A percentile compares a stretch with the other conserved stretches of the same genome.
Conservation (phyloP, 2,888 invertebrate genomes). For the Neoascia interrupta region DNA sequence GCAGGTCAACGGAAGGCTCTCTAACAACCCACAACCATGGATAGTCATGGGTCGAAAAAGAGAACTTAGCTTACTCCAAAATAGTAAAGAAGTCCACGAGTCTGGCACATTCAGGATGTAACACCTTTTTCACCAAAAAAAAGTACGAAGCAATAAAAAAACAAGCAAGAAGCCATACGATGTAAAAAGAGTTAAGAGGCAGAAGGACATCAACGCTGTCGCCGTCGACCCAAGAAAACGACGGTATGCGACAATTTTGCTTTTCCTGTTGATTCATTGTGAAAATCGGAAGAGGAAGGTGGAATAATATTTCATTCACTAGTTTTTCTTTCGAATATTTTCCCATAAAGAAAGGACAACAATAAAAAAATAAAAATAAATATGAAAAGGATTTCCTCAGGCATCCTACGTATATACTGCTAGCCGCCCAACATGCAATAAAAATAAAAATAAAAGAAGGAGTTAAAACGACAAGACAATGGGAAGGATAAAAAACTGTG, state of each 20-base stretch:
- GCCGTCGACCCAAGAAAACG: too few relatives aligned
- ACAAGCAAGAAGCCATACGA: conserved; percentile 6
- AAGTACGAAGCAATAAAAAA: conserved; percentile 44
- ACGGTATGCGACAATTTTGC: conserved; percentile 54
- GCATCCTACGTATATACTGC: conserved; percentile 18
- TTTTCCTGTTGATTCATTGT: conserved; percentile 65
- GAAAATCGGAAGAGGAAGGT: conserved; percentile 59
- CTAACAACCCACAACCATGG: conserved; percentile 2
- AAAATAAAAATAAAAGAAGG: conserved; percentile 3
- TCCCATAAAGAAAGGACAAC: conserved; percentile 39
- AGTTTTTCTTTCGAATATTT: conserved; percentile 21
- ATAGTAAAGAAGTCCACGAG: conserved; percentile 28
- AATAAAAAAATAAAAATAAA: conserved; percentile 44
- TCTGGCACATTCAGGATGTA: conserved; percentile 56
- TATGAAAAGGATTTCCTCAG: conserved; percentile 47
- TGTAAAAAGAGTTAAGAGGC: neutral
- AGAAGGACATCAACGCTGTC: conserved; percentile 8
- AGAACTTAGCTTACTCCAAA: conserved; percentile 2
- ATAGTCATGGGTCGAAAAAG: conserved; percentile 12
- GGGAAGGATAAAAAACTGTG: neutral
- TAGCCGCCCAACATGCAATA: too few relatives aligned
- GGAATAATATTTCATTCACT: conserved; percentile 56
- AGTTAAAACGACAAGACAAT: conserved; percentile 31
- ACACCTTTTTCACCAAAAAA: conserved; percentile 54
- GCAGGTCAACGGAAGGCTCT: too few relatives aligned